Evolutionary conservation across 2,113 vertebrate species (phyloP).

Genomic region (Centropus unirufus): DNA sequence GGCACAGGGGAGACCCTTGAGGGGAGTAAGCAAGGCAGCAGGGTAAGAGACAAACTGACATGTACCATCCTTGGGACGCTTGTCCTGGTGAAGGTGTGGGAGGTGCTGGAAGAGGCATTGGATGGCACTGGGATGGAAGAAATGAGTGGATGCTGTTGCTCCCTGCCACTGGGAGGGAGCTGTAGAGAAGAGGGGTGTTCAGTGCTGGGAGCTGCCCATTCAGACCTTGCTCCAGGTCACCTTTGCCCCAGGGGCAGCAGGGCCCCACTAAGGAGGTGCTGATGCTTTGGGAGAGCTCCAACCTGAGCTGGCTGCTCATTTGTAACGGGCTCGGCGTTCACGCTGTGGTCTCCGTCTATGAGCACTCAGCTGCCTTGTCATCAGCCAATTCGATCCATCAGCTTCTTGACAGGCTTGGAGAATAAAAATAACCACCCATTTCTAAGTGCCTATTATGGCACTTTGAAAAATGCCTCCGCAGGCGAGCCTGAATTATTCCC

Average conservation of each 20-base stretch:
- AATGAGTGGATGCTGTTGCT: accelerated
- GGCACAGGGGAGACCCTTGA: background rate
- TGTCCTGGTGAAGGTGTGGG: accelerated
- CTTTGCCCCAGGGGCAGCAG: accelerated
- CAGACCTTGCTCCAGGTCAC: accelerated
- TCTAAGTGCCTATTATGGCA: constrained; percentile 76
- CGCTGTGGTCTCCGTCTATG: constrained; percentile 41
- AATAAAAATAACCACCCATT: constrained; percentile 75
- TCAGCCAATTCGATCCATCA: constrained; percentile 75
- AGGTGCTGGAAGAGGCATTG: accelerated
- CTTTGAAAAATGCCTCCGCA: constrained; percentile 72
- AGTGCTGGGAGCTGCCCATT: background rate
- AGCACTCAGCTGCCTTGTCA: constrained; percentile 72
- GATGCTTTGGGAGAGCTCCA: background rate
- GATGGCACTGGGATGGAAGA: accelerated
- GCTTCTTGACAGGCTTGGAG: constrained; percentile 70
- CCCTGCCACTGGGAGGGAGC: background rate
- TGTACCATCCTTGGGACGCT: accelerated
- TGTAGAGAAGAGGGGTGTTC: background rate
- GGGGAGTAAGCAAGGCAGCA: background rate
- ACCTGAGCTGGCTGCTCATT: constrained; percentile 17
- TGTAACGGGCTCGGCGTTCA: constrained; percentile 3
- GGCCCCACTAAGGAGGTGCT: background rate
- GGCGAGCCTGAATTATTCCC: constrained; percentile 71
- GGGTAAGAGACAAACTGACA: background rate